phyloP scores from a whole-genome alignment of 2,797 vertebrate genomes.

The Chelon labrosus region DNA sequence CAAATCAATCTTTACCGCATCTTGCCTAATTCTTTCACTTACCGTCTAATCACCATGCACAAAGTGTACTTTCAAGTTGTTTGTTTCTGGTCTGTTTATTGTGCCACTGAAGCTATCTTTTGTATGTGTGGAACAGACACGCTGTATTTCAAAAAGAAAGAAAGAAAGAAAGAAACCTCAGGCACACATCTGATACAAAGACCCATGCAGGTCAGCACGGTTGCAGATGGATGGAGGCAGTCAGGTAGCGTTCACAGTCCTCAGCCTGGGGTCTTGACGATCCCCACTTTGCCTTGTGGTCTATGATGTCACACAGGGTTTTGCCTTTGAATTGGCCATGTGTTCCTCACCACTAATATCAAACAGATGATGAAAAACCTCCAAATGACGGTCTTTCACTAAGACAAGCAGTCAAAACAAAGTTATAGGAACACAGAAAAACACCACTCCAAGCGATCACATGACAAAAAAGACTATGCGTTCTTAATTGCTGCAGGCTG shows the following conservation, averaged over 20 bases:
- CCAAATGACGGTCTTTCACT: constrained; percentile 86
- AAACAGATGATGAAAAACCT: constrained; percentile 89
- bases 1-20: constrained; percentile 8
- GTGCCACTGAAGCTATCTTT: background rate
- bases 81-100: constrained; percentile 7
- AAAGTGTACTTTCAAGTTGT: constrained; percentile 1
- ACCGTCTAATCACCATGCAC: constrained; percentile 3
- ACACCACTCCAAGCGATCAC: constrained; percentile 74
- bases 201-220: constrained; percentile 23
- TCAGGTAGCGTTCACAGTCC: constrained; percentile 78
- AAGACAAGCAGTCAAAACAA: constrained; percentile 90
- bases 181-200: constrained; percentile 8
- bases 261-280: constrained; percentile 77
- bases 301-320: constrained; percentile 86
- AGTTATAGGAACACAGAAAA: constrained; percentile 85
- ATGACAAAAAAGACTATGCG: constrained; percentile 68
- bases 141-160: background rate
- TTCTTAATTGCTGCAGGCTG: constrained; percentile 78
- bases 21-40: constrained; percentile 3
- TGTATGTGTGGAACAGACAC: background rate
- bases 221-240: constrained; percentile 60
- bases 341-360: constrained; percentile 90
- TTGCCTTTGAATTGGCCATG: constrained; percentile 87
- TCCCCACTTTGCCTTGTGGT: constrained; percentile 82
- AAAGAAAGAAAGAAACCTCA: background rate